phyloP scores from a whole-genome alignment of 2,888 invertebrate genomes.

The Lobophora halterata region DNA sequence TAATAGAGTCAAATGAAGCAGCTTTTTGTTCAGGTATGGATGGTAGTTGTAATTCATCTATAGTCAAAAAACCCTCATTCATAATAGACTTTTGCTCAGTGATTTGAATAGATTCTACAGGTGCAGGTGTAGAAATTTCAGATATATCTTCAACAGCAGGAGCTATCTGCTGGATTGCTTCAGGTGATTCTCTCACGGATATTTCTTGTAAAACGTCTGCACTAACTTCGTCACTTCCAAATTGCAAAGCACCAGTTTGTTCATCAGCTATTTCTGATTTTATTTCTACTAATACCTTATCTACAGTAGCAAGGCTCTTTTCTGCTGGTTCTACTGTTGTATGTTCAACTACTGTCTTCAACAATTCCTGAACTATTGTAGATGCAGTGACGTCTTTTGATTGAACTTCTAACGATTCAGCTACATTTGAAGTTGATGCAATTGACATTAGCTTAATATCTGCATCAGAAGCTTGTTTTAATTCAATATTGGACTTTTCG shows the following conservation, averaged over 20 bases:
- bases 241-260: not conserved
- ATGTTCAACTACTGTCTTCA: not conserved
- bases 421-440: no score
- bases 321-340: not conserved
- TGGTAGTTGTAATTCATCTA: not conserved
- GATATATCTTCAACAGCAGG: conserved; percentile 1
- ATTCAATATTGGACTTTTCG: conserved; percentile 2
- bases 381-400: no score
- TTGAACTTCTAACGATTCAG: no score
- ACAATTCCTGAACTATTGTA: no score
- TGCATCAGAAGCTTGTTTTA: conserved; percentile 7
- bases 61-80: not conserved
- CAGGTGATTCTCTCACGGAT: not conserved
- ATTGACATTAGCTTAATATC: no score
- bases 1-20: no score
- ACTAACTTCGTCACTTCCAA: not conserved
- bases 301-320: not conserved
- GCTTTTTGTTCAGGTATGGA: not conserved
- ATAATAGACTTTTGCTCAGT: not conserved
- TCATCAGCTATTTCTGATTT: not conserved
- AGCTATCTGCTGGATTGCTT: not conserved
- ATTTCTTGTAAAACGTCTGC: not conserved
- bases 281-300: no score
- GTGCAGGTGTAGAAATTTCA: not conserved
- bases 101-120: not conserved